Percentiles rank a stretch among this genome's conserved stretches.
phyloP scores from a whole-genome alignment of 2,888 invertebrate species.

The Erebia palarica region DNA sequence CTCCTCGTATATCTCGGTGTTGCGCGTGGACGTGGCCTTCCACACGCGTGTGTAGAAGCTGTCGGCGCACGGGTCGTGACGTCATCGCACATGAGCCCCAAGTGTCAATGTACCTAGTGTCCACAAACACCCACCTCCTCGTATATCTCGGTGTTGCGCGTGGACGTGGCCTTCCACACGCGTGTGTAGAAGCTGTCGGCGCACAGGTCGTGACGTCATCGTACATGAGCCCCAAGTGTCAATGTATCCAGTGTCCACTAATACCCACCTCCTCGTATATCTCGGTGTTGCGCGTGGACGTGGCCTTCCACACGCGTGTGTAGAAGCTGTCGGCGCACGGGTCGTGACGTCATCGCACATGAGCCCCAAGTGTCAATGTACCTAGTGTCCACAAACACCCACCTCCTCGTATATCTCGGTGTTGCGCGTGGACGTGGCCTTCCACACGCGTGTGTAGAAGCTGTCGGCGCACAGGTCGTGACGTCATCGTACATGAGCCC shows the following conservation, averaged over 20 bases:
- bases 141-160: constrained; percentile 86
- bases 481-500: constrained; percentile 83
- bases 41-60: constrained; percentile 93
- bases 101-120: constrained; percentile 85
- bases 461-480: constrained; percentile 85
- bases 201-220: constrained; percentile 85
- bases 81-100: constrained; percentile 84
- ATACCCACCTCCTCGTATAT: constrained; percentile 89
- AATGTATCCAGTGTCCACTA: background rate
- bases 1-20: constrained; percentile 95
- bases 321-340: constrained; percentile 92
- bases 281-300: constrained; percentile 91
- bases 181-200: constrained; percentile 88
- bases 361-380: constrained; percentile 87
- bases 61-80: constrained; percentile 86
- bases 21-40: constrained; percentile 89
- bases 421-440: constrained; percentile 89
- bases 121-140: no score
- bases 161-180: constrained; percentile 91
- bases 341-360: constrained; percentile 84
- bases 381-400: constrained; percentile 30
- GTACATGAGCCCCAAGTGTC: constrained; percentile 88
- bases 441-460: constrained; percentile 94
- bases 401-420: constrained; percentile 93
- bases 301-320: constrained; percentile 90